These are phyloP conservation scores for Muscina levida DNA, from an alignment of 2,888 invertebrate genomes.

Conservation along the genomic window DNA sequence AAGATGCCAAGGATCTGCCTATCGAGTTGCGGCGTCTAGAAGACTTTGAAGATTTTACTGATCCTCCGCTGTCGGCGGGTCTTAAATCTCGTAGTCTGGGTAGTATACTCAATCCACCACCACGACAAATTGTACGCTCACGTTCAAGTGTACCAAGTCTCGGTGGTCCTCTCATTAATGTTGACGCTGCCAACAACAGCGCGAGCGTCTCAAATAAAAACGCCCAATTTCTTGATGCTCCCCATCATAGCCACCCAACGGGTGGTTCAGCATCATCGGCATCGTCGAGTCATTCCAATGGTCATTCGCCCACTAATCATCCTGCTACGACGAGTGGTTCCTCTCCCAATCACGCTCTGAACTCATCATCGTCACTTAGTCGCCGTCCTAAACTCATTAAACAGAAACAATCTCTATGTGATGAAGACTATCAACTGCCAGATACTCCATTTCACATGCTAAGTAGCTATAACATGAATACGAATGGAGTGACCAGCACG, in stretches of 20 bases:
- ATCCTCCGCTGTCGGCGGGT: constrained; percentile 83
- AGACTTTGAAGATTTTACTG: constrained; percentile 82
- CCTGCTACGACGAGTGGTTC: not conserved
- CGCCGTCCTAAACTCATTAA: constrained; percentile 87
- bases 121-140: constrained; percentile 86
- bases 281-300: constrained; percentile 48
- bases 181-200: constrained; percentile 31
- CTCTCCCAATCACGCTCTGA: constrained; percentile 42
- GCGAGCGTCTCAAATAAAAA: constrained; percentile 55
- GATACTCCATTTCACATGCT: constrained; percentile 74
- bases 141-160: constrained; percentile 88
- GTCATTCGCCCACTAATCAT: constrained; percentile 70
- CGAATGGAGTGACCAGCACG: constrained; percentile 73
- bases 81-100: constrained; percentile 92
- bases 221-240: constrained; percentile 58
- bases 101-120: constrained; percentile 89
- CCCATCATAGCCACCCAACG: constrained; percentile 21
- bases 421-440: constrained; percentile 81
- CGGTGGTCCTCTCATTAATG: constrained; percentile 76
- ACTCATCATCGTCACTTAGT: constrained; percentile 72
- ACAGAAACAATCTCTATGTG: constrained; percentile 91
- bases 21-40: constrained; percentile 92
- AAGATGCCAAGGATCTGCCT: constrained; percentile 88
- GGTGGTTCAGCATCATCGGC: constrained; percentile 55
- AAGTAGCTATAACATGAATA: constrained; percentile 74